phyloP scores from a whole-genome alignment of 2,797 vertebrate genomes.

The Aplochiton taeniatus region DNA sequence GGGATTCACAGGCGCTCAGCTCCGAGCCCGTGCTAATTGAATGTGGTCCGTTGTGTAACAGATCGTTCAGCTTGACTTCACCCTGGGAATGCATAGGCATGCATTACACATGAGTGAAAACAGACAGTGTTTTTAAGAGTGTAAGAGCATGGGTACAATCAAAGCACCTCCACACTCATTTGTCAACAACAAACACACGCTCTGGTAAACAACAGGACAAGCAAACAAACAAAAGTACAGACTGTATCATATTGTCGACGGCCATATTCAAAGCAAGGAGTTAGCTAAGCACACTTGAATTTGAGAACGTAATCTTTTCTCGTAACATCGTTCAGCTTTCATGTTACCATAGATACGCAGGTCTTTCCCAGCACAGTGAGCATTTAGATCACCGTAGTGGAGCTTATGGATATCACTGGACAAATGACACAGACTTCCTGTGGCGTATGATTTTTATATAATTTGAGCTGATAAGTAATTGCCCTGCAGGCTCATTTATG shows the following conservation, averaged over 20 bases:
- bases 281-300: too few species aligned
- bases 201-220: too few species aligned
- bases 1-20: conserved; percentile 15
- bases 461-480: too few species aligned
- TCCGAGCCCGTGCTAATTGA: conserved; percentile 38
- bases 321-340: background rate
- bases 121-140: background rate
- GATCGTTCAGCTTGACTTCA: conserved; percentile 21
- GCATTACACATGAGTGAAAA: background rate
- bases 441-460: too few species aligned
- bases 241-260: too few species aligned
- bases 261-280: too few species aligned
- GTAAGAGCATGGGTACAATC: too few species aligned
- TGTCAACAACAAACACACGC: too few species aligned
- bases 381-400: background rate
- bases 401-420: background rate
- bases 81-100: background rate
- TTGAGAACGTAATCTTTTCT: too few species aligned
- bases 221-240: too few species aligned
- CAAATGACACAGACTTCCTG: background rate
- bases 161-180: too few species aligned
- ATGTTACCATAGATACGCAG: conserved; percentile 25
- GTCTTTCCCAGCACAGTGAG: conserved; percentile 8
- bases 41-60: conserved; percentile 5
- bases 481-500: background rate